Base-by-base conservation (phyloP, 2,113 vertebrate genomes). In the Stictonetta naevosa region DNA sequence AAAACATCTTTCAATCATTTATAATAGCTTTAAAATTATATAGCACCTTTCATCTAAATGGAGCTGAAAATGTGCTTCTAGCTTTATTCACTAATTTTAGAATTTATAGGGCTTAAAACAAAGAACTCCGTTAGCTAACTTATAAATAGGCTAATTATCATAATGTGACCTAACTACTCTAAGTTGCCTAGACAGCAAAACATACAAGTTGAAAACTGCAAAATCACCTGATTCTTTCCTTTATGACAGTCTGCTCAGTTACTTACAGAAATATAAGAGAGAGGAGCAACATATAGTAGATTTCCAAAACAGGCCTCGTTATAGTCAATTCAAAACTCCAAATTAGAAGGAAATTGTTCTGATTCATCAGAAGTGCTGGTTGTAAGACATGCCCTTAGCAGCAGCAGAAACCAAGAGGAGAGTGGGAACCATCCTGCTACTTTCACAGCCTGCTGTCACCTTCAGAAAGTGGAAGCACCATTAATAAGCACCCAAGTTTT, bases 1-100 rank as follows among this genome's bases (percentile, higher is more conserved):
- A 93, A 96, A 94, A 95, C 86, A 93, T 92, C 92, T 84, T 94
- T 97, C 92, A 95, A 90, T 95, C 95, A 94, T 79, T 95, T 91
- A 78, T 94, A 96, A 95, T 82, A 76, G 83, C 88, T 79, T 91
- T 81, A 90, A 94, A 97, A 95, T 96, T 84, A 91, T 85, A 94
- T 86, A 94, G 62, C 67, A 95, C 86, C 86, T 92, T 92, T 83
- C 82, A 77, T 88, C 67, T 67, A 83, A 85, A 92, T 67, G 67
- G 75, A 86, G 79, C 69, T 66, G 62, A 81, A 95, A 94, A 78
- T 1, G 3, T 36, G 69, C 7, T 89, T 93, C 83, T 90, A 81
- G 46, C 12, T 86, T 94, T 92, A 95, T 84, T 94, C 88, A 92
- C 83, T 88, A 96, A 93, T 90, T 96, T 96, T 95, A 90, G 90